Conservation (phyloP, 2,888 invertebrate species). For the Antheraea assamensis region DNA sequence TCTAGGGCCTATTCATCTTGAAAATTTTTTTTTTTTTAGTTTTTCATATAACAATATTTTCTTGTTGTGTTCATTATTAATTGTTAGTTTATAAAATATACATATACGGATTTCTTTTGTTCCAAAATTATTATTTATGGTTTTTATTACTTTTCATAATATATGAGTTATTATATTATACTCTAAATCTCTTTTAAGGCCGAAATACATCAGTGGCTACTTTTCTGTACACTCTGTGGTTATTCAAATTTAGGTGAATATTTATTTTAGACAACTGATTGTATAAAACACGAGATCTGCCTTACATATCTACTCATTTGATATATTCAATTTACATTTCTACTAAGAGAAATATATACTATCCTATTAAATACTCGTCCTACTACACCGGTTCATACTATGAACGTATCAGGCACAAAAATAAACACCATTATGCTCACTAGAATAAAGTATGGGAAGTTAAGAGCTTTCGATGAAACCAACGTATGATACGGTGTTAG, state of each 20-base stretch:
- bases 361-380: not conserved
- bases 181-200: not conserved
- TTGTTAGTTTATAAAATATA: not conserved
- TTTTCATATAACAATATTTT: not conserved
- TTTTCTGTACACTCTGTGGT: not conserved
- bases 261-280: not conserved
- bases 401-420: too few species aligned
- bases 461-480: too few species aligned
- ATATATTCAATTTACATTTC: not conserved
- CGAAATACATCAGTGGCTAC: not conserved
- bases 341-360: not conserved
- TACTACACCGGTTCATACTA: too few species aligned
- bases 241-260: not conserved
- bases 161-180: not conserved
- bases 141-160: not conserved
- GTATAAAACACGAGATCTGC: not conserved
- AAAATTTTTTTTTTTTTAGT: not conserved
- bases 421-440: too few species aligned
- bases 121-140: not conserved
- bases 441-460: too few species aligned
- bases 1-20: not conserved
- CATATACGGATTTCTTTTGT: not conserved
- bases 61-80: not conserved
- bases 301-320: not conserved
- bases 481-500: too few species aligned